A percentile compares a stretch with the other conserved stretches of the same genome.
Evolutionary conservation across 2,797 vertebrate genomes (phyloP).

Genomic region (Spondyliosoma cantharus): DNA sequence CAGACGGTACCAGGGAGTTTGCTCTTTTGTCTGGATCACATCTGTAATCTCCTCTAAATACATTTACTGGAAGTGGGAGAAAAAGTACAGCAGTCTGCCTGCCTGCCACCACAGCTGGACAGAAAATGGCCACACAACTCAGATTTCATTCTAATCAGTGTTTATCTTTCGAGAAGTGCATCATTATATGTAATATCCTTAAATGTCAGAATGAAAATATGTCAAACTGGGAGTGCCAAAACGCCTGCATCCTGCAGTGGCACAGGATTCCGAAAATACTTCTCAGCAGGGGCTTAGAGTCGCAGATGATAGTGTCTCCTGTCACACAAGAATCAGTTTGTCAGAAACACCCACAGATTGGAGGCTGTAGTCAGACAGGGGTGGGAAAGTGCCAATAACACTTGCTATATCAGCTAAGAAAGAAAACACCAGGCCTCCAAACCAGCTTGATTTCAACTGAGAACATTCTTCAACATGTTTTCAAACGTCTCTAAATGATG

Average conservation of each 20-base stretch:
- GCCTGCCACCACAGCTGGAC: conserved; percentile 78
- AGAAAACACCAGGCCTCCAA: conserved; percentile 39
- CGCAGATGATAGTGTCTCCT: conserved; percentile 62
- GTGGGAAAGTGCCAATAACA: conserved; percentile 59
- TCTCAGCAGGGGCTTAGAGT: conserved; percentile 48
- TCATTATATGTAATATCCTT: conserved; percentile 81
- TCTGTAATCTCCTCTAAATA: conserved; percentile 84
- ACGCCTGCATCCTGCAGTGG: conserved; percentile 45
- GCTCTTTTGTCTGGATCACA: conserved; percentile 77
- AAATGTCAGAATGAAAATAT: conserved; percentile 81
- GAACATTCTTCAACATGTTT: conserved; percentile 21
- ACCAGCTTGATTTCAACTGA: conserved; percentile 36
- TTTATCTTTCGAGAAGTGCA: conserved; percentile 81
- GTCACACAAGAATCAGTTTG: conserved; percentile 59
- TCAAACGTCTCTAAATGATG: not conserved
- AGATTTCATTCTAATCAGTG: conserved; percentile 81
- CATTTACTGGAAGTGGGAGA: conserved; percentile 78
- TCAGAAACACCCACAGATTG: conserved; percentile 73
- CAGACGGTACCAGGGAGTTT: conserved; percentile 72
- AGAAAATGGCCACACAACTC: conserved; percentile 75
- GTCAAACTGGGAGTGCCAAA: conserved; percentile 60
- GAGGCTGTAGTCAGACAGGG: conserved; percentile 54
- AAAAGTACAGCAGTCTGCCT: conserved; percentile 80
- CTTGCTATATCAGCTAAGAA: conserved; percentile 47
- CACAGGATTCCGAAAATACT: conserved; percentile 70